These are phyloP conservation scores for Spondyliosoma cantharus DNA, from an alignment of 2,797 vertebrate species.

Conservation along the genomic window DNA sequence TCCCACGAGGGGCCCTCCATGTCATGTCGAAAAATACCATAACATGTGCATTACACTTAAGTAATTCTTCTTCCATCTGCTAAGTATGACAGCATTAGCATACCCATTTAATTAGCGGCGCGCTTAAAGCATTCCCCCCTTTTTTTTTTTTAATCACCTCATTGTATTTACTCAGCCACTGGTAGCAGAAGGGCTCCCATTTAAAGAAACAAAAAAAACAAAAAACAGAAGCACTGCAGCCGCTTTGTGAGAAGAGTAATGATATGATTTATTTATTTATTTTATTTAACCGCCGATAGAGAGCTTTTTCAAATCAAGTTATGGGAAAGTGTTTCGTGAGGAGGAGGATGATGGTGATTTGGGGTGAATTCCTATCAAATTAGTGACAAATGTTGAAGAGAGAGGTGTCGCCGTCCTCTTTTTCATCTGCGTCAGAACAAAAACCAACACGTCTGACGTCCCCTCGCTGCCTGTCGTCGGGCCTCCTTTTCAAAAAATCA, in stretches of 20 bases:
- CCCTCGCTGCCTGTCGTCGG: constrained; percentile 77
- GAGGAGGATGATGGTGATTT: not conserved
- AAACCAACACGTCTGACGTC: constrained; percentile 90
- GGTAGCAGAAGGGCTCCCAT: constrained; percentile 62
- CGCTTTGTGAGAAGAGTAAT: constrained; percentile 44
- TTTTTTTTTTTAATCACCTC: constrained; percentile 97
- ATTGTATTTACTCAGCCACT: constrained; percentile 83
- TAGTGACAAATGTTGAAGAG: constrained; percentile 63
- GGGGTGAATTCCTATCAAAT: not conserved
- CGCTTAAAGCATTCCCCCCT: constrained; percentile 93
- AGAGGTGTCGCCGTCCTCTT: constrained; percentile 89
- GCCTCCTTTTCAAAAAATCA: constrained; percentile 87
- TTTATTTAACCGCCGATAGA: too few species aligned
- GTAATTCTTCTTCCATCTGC: constrained; percentile 99
- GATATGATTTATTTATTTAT: too few species aligned
- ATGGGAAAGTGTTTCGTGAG: not conserved
- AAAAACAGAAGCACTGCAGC: constrained; percentile 31
- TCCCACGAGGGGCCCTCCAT: constrained; percentile 90
- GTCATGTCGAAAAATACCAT: constrained; percentile 95
- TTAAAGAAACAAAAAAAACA: constrained; percentile 1
- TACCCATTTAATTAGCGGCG: constrained; percentile 99
- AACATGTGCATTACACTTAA: constrained; percentile 99
- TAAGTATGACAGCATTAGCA: constrained; percentile 99
- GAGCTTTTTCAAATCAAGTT: constrained; percentile 14
- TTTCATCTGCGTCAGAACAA: constrained; percentile 90